Evolutionary conservation across 1,140 invertebrate species (phyloP).

Genomic region (Polyergus mexicanus): DNA sequence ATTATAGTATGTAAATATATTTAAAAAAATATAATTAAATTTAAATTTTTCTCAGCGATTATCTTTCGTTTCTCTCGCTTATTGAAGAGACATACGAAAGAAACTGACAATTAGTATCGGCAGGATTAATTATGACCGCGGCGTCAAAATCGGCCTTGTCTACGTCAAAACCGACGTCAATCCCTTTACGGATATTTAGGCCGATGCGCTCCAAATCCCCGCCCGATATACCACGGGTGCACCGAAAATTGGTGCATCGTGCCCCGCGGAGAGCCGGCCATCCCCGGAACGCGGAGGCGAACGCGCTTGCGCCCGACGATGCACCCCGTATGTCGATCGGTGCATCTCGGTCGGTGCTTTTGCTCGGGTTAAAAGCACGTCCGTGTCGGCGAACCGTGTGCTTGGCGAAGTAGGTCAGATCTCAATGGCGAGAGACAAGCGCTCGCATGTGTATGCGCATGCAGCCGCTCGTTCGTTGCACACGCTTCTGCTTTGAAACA

Average conservation of each 20-base stretch:
- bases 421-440: conserved; percentile 74
- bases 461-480: conserved; percentile 37
- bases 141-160: not conserved
- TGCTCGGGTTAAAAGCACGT: conserved; percentile 68
- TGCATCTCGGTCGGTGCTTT: conserved; percentile 71
- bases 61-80: not conserved
- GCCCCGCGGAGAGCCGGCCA: not conserved
- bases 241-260: conserved; percentile 65
- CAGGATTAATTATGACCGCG: not conserved
- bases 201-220: conserved; percentile 62
- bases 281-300: not conserved
- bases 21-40: not conserved
- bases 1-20: no score
- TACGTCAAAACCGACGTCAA: conserved; percentile 41
- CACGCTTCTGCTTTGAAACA: conserved; percentile 75
- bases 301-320: conserved; percentile 40
- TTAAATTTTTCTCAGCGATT: not conserved
- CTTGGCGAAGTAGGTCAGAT: conserved; percentile 79
- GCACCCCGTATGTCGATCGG: conserved; percentile 42
- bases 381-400: conserved; percentile 71
- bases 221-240: conserved; percentile 58
- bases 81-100: not conserved
- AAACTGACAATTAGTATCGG: not conserved
- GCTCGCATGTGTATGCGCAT: conserved; percentile 62
- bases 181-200: conserved; percentile 61